Evolutionary conservation across 2,113 vertebrate species (phyloP).

Genomic region (Ginglymostoma cirratum): DNA sequence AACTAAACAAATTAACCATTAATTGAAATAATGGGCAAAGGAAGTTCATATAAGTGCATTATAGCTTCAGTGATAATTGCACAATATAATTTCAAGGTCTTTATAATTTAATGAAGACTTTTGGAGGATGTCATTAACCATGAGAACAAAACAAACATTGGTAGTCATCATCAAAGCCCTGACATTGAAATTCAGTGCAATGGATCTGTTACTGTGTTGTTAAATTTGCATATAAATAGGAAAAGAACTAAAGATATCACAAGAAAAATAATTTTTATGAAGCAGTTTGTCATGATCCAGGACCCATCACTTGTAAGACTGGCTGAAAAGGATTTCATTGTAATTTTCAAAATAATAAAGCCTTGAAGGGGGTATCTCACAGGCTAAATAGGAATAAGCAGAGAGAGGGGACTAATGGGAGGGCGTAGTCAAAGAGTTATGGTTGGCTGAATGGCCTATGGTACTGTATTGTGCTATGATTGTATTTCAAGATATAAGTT

Average conservation of each 20-base stretch:
- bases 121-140: background rate
- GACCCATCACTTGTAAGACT: background rate
- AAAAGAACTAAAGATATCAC: background rate
- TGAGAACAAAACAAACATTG: background rate
- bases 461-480: background rate
- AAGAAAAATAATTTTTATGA: background rate
- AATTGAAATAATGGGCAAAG: constrained; percentile 10
- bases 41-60: background rate
- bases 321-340: background rate
- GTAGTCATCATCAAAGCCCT: background rate
- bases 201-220: background rate
- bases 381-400: background rate
- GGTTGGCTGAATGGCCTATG: background rate
- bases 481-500: background rate
- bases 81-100: background rate
- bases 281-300: background rate
- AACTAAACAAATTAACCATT: background rate
- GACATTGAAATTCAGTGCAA: constrained; percentile 4
- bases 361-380: background rate
- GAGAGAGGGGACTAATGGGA: background rate
- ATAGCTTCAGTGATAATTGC: background rate
- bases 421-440: no score
- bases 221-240: background rate
- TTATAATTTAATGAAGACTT: background rate
- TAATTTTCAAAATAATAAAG: background rate